These are phyloP conservation scores for Cryptus armator DNA, from an alignment of 2,888 invertebrate species.

Conservation along the genomic window DNA sequence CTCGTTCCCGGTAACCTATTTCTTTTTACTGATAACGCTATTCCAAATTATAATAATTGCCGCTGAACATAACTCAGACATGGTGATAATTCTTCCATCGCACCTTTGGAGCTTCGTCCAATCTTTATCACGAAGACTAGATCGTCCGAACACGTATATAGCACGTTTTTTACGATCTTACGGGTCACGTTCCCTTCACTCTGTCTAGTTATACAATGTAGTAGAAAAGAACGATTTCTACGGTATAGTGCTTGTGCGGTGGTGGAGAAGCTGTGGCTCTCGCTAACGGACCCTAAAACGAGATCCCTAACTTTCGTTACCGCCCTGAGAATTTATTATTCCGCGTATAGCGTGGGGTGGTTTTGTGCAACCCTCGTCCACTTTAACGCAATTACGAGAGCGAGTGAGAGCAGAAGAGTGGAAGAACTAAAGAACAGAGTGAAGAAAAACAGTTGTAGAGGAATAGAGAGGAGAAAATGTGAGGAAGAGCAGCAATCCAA, in stretches of 20 bases:
- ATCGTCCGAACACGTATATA: slow-evolving; percentile 23
- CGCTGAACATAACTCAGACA: not conserved
- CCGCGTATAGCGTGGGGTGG: slow-evolving; percentile 70
- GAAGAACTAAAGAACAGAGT: slow-evolving; percentile 37
- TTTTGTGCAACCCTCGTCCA: slow-evolving; percentile 82
- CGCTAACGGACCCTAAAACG: slow-evolving; percentile 70
- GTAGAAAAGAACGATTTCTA: slow-evolving; percentile 42
- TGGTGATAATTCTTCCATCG: not conserved
- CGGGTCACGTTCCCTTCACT: slow-evolving; percentile 34
- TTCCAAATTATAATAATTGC: too few species aligned
- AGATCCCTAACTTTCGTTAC: slow-evolving; percentile 76
- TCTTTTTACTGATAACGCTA: too few species aligned
- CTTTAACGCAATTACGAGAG: slow-evolving; percentile 79
- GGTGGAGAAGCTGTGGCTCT: slow-evolving; percentile 50
- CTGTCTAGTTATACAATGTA: slow-evolving; percentile 21
- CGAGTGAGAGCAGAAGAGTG: slow-evolving; percentile 35
- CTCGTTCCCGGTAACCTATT: too few species aligned
- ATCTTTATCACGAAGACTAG: slow-evolving; percentile 33
- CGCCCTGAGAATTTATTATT: slow-evolving; percentile 79
- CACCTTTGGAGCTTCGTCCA: not conserved
- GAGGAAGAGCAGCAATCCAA: slow-evolving; percentile 47
- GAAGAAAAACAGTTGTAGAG: slow-evolving; percentile 22
- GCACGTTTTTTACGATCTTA: slow-evolving; percentile 29
- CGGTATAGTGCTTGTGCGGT: slow-evolving; percentile 15
- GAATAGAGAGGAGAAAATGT: slow-evolving; percentile 51